Base-by-base conservation (phyloP, 2,113 vertebrate genomes). In the Caranx ignobilis region DNA sequence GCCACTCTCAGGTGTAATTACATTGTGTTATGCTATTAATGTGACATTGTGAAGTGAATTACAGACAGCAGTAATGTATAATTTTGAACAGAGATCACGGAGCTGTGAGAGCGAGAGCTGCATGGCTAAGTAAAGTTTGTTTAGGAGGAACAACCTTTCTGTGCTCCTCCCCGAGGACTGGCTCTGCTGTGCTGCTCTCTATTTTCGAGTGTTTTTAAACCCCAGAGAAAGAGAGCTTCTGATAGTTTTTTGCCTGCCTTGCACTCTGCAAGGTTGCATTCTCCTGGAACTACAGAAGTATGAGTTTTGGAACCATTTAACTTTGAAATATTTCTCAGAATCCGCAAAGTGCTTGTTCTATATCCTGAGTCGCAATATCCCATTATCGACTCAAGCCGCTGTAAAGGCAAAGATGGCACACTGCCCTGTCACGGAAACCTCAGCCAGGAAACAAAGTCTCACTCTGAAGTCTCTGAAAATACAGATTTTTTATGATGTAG, bases 181-280 rank as follows among this genome's bases (percentile, higher is more conserved):
- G 81, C 62, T 77, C 87, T 80, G 81, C 82, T 11, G 79, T 61
- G 16, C 70, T 31, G 52, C 39, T 74, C 60, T 81, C 66, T 88
- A 77, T 83, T 87, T 83, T 81, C 78, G 67, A 81, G 63, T 74
- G 71, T 52, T 86, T 75, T 84, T 65, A 86, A 87, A 78, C 77
- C 75, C 82, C 50, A 75, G 86, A 79, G 86, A 83, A 79, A 45
- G 11, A 39, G 59, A 71, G 37, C 35, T 52, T 86, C 85, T 74
- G 71, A 79, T 89, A 57, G 78, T 50, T 76, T 92, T 69, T 73
- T 88, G 84, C 79, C 37, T 77, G 65, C 81, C 62, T 85, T 82
- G 88, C 85, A 84, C 74, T 91, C 75, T 80, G 26, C 55, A 65
- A 70, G 75, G 77, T 73, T 88, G 71, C 48, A 64, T 74, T 71